Evolutionary conservation across 2,888 invertebrate genomes (phyloP).

Genomic region (Cephonodes hylas): DNA sequence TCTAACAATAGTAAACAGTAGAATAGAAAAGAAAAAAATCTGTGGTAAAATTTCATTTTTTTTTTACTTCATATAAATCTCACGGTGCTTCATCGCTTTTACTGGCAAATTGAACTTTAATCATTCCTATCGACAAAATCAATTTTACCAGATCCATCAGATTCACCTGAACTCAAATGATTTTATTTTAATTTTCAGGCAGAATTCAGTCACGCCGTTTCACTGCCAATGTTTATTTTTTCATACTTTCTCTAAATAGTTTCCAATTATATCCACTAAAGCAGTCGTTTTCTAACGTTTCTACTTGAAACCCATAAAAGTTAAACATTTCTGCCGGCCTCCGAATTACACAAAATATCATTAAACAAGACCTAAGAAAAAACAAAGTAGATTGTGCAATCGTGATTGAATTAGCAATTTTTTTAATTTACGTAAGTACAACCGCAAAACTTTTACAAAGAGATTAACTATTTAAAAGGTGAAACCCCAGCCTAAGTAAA

Average conservation of each 20-base stretch:
- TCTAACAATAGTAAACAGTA: too few relatives aligned
- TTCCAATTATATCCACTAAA: neutral
- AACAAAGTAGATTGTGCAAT: neutral
- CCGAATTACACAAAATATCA: too few relatives aligned
- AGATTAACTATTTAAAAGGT: too few relatives aligned
- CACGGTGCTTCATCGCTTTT: neutral
- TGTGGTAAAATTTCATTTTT: neutral
- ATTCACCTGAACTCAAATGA: slow-evolving; percentile 12
- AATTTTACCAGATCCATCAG: slow-evolving; percentile 21
- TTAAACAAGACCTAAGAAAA: neutral
- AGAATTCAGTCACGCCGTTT: neutral
- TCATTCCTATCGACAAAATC: slow-evolving; percentile 22
- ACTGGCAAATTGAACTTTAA: slow-evolving; percentile 20
- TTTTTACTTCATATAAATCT: neutral
- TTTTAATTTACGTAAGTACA: too few relatives aligned
- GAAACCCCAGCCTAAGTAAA: too few relatives aligned
- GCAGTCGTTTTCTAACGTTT: too few relatives aligned
- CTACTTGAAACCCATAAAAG: too few relatives aligned
- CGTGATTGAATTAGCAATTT: neutral
- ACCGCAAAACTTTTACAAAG: too few relatives aligned
- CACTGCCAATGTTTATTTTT: neutral
- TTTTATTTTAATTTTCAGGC: neutral
- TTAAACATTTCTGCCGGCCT: too few relatives aligned
- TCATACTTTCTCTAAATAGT: neutral
- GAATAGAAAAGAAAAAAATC: too few relatives aligned